Evolutionary conservation across 2,797 vertebrate genomes (phyloP).

Genomic region (Pantherophis alleghaniensis): DNA sequence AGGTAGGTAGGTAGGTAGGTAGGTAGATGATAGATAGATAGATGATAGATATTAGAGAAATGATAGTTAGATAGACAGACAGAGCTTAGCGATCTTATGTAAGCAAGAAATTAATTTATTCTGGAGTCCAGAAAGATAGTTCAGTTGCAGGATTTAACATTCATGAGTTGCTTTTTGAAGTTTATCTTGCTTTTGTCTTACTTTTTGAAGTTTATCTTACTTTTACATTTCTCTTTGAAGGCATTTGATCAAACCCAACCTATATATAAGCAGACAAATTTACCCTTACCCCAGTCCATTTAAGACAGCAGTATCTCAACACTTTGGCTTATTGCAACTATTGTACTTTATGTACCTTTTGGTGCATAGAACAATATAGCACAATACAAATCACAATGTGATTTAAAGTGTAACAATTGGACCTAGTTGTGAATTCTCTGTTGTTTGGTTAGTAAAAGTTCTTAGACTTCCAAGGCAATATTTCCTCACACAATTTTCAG

Average conservation of each 20-base stretch:
- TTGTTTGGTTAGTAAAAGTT: neutral
- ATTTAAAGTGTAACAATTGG: neutral
- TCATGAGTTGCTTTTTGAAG: no score
- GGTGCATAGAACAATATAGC: neutral
- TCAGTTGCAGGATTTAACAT: neutral
- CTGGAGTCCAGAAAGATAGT: neutral
- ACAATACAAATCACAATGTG: neutral
- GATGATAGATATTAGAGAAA: no score
- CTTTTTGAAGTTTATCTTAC: no score
- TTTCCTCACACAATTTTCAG: constrained; percentile 37
- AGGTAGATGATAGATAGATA: neutral
- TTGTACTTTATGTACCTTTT: neutral
- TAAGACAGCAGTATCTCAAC: neutral
- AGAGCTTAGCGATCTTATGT: neutral
- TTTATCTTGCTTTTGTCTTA: no score
- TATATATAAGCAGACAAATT: no score
- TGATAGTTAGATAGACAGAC: no score
- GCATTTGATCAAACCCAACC: no score
- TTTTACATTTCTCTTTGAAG: no score
- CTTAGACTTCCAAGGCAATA: neutral
- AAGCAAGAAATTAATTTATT: neutral
- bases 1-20: fast-evolving
- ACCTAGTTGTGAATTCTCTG: neutral
- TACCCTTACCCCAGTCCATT: no score
- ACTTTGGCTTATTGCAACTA: neutral